phyloP scores from a whole-genome alignment of 2,888 invertebrate genomes.

The Drosophila rubida region DNA sequence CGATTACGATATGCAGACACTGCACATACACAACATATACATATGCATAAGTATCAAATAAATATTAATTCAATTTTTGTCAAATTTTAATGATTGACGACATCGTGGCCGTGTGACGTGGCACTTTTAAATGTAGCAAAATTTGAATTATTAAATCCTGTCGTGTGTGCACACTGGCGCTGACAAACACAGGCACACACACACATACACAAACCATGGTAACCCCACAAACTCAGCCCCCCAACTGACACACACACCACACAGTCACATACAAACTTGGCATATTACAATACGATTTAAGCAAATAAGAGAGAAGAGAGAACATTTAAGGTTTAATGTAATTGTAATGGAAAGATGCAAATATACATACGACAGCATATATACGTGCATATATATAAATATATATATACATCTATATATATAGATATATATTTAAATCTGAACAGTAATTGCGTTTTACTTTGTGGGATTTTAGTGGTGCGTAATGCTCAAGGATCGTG shows the following conservation, averaged over 20 bases:
- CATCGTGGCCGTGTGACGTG: not conserved
- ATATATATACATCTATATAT: constrained; percentile 20
- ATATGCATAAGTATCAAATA: constrained; percentile 11
- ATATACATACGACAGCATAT: constrained; percentile 54
- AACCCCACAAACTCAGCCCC: constrained; percentile 15
- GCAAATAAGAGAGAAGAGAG: constrained; percentile 33
- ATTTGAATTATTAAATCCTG: constrained; percentile 31
- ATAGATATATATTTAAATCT: constrained; percentile 50
- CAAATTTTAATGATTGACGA: constrained; percentile 23
- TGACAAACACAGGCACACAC: constrained; percentile 9
- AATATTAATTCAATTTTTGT: constrained; percentile 27
- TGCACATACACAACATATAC: constrained; percentile 6
- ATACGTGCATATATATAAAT: constrained; percentile 28
- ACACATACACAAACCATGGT: constrained; percentile 16
- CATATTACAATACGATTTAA: constrained; percentile 73
- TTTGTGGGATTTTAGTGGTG: not conserved
- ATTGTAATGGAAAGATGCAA: constrained; percentile 62
- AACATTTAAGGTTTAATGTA: constrained; percentile 43
- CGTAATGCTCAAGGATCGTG: no score
- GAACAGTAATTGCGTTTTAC: constrained; percentile 17
- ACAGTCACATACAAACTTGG: constrained; percentile 55
- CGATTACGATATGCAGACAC: constrained; percentile 12
- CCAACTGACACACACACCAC: constrained; percentile 21
- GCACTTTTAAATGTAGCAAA: constrained; percentile 52
- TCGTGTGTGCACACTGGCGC: constrained; percentile 24